These are phyloP conservation scores for Tetragonisca angustula DNA, from an alignment of 2,888 invertebrate genomes.

Conservation along the genomic window DNA sequence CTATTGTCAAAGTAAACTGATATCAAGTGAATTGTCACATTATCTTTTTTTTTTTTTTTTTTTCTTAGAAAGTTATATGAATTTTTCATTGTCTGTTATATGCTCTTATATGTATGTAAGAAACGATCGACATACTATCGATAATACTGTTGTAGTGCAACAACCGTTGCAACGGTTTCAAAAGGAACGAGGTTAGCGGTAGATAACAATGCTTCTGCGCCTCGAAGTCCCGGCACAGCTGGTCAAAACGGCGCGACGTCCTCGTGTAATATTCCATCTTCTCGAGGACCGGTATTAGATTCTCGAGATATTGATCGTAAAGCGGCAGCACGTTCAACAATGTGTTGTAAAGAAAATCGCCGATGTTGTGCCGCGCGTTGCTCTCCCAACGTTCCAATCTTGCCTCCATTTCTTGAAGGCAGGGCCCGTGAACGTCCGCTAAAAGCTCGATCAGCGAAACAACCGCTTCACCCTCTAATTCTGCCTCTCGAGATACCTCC, in stretches of 20 bases:
- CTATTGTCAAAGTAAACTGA: no score
- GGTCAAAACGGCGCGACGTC: conserved; percentile 89
- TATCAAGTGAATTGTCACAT: no score
- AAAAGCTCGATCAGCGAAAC: conserved; percentile 89
- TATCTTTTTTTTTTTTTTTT: no score
- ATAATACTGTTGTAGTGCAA: conserved; percentile 93
- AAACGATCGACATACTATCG: conserved; percentile 86
- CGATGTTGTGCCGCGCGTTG: conserved; percentile 88
- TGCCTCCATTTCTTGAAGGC: conserved; percentile 92
- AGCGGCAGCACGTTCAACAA: conserved; percentile 87
- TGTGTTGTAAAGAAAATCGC: conserved; percentile 90
- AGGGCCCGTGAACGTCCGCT: conserved; percentile 92
- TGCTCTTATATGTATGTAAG: not conserved
- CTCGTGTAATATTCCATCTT: conserved; percentile 92
- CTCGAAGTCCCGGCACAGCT: conserved; percentile 91
- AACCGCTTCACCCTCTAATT: conserved; percentile 87
- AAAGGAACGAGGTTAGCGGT: conserved; percentile 92
- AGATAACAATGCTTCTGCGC: conserved; percentile 94
- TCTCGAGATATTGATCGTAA: conserved; percentile 90
- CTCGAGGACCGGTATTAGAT: conserved; percentile 91
- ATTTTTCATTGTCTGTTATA: no score
- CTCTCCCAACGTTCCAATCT: conserved; percentile 91
- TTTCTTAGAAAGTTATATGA: no score
- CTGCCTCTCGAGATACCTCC: conserved; percentile 87
- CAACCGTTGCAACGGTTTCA: conserved; percentile 93